These are phyloP conservation scores for Phortica okadai DNA, from an alignment of 2,888 invertebrate species.

Conservation along the genomic window DNA sequence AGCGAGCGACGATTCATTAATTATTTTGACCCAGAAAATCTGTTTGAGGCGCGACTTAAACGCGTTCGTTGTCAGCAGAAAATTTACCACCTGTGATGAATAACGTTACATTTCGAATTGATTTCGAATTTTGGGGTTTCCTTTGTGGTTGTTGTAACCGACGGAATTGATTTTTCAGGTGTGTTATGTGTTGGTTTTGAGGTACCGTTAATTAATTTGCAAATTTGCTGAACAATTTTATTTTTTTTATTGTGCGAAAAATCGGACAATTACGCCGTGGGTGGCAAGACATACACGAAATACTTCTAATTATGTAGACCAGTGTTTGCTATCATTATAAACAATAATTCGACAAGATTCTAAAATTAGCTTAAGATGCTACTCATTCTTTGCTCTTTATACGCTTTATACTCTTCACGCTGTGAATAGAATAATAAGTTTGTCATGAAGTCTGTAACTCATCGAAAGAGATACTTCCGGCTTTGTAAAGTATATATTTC, in stretches of 20 bases:
- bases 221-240: conserved; percentile 20
- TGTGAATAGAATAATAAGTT: too few species aligned
- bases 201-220: conserved; percentile 31
- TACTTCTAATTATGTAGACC: neutral
- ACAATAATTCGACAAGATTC: too few species aligned
- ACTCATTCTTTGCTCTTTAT: too few species aligned
- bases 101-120: conserved; percentile 64
- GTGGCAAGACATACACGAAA: neutral
- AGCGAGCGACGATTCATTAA: conserved; percentile 56
- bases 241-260: conserved; percentile 17
- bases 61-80: conserved; percentile 45
- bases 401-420: too few species aligned
- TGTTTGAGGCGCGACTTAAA: conserved; percentile 17
- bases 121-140: neutral
- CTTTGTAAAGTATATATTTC: too few species aligned
- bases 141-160: neutral
- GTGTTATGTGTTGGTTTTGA: neutral
- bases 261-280: conserved; percentile 14
- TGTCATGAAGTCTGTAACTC: too few species aligned
- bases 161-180: conserved; percentile 28
- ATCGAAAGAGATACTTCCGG: too few species aligned
- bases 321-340: neutral
- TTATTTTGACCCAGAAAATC: conserved; percentile 66
- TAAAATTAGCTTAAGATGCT: too few species aligned
- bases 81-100: conserved; percentile 71